A percentile compares a stretch with the other conserved stretches of the same genome.
Evolutionary conservation across 2,113 vertebrate species (phyloP).

Genomic region (Coptodon bakossiorum): DNA sequence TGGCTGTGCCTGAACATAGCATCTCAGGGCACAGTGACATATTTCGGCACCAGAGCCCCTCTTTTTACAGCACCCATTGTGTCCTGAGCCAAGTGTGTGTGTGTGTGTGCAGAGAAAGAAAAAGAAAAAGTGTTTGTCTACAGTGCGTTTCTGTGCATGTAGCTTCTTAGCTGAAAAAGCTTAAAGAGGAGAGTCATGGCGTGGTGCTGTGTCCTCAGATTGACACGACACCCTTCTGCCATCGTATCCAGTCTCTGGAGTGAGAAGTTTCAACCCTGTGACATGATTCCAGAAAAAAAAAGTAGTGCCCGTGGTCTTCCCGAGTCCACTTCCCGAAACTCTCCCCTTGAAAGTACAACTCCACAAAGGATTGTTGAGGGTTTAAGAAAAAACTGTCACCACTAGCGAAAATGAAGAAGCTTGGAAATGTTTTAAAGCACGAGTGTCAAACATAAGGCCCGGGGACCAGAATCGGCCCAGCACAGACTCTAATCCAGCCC

Average conservation of each 20-base stretch:
- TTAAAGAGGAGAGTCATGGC: not conserved
- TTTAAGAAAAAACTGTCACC: not conserved
- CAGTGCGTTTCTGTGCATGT: not conserved
- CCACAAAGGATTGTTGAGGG: not conserved
- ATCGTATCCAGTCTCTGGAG: not conserved
- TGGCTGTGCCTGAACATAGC: slow-evolving; percentile 1
- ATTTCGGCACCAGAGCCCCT: not conserved
- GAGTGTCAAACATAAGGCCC: not conserved
- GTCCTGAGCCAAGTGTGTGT: not conserved
- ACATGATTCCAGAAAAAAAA: not conserved
- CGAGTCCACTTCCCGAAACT: not conserved
- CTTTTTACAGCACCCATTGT: not conserved
- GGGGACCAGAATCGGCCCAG: not conserved
- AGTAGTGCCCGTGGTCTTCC: not conserved
- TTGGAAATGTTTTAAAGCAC: not conserved
- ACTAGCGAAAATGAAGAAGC: not conserved
- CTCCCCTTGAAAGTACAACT: not conserved
- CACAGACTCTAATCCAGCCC: not conserved
- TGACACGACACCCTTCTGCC: not conserved
- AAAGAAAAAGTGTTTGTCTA: not conserved
- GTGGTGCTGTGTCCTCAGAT: not conserved
- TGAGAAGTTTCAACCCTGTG: slow-evolving; percentile 17
- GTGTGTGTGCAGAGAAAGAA: not conserved
- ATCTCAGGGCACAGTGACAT: slow-evolving; percentile 2
- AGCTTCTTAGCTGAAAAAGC: not conserved